Evolutionary conservation across 2,113 vertebrate genomes (phyloP).

Genomic region (Gracilinanus agilis): DNA sequence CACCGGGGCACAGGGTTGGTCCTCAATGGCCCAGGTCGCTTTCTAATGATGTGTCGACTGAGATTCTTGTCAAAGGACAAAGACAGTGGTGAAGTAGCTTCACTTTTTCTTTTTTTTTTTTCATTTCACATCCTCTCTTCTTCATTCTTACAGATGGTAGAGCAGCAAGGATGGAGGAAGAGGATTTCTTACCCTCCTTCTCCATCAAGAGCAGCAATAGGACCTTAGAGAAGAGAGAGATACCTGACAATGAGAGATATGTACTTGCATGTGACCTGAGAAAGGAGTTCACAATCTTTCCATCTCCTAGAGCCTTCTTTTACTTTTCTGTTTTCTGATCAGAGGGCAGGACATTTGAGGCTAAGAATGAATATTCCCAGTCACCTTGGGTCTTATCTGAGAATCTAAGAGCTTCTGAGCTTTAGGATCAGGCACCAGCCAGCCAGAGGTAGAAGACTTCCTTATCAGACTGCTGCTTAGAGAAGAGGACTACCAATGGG

Average conservation of each 20-base stretch:
- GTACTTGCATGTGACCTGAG: not conserved
- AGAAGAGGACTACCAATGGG: not conserved
- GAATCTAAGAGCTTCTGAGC: not conserved
- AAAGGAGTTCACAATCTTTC: not conserved
- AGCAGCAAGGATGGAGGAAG: not conserved
- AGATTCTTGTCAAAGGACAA: not conserved
- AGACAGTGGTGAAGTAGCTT: not conserved
- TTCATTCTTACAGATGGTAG: not conserved
- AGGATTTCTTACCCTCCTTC: not conserved
- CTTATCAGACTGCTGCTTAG: not conserved
- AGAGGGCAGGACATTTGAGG: not conserved
- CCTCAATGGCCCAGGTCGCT: not conserved
- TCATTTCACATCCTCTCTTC: not conserved
- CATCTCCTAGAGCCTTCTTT: not conserved
- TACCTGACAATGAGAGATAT: not conserved
- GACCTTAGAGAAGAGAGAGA: not conserved
- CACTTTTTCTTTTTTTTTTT: not conserved
- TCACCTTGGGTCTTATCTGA: not conserved
- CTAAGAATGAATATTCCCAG: not conserved
- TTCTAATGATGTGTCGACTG: not conserved
- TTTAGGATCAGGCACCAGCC: not conserved
- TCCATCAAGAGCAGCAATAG: not conserved
- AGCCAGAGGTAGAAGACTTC: not conserved
- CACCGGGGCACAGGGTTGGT: not conserved
- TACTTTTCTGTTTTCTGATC: not conserved